Evolutionary conservation across 2,888 invertebrate genomes (phyloP), one percentile per base, ranked within the genome.

Genomic region (Drosophila anomelani): DNA sequence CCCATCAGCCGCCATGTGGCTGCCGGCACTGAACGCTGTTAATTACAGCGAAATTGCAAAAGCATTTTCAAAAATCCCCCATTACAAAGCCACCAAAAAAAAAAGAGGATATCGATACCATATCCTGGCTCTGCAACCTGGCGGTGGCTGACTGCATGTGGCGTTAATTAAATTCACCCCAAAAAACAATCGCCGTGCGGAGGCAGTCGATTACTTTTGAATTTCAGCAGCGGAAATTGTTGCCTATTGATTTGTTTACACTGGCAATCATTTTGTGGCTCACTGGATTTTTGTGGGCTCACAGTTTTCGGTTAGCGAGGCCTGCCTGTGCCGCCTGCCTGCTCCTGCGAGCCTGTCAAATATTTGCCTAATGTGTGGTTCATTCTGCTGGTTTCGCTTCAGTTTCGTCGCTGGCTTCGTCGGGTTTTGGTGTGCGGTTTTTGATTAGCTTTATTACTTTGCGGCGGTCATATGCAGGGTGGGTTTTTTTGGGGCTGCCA

Each of bases 371-470:
- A 89, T 85, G 77, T 85, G 85, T 77, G 85, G 85, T 85, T 74
- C 75, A 71, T 75, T 85, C 71, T 77, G 73, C 66, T 73, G 81
- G 58, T 81, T 78, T 79, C 72, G 67, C 39, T 38, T 46, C 60
- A 55, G 38, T 57, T 47, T 54, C 47, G 54, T 38, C 47, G 44
- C 20, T 41, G 47, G 23, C 39, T 56, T 47, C 32, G 63, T 38
- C 38, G 54, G 69, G 59, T 59, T 69, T 76, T 41, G 75, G 66
- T 81, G 75, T 79, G 77, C 78, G 85, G 80, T 82, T 89, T 85
- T 85, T 85, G 85, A 85, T 89, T 85, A 85, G 89, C 88, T 85
- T 89, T 85, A 85, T 85, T 87, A 85, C 81, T 85, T 78, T 85
- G 80, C 77, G 89, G 80, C 56, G 49, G 29, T 43, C 51, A 59